These are phyloP conservation scores for Tetragnatha montana DNA, from an alignment of 2,888 invertebrate species.

Conservation along the genomic window DNA sequence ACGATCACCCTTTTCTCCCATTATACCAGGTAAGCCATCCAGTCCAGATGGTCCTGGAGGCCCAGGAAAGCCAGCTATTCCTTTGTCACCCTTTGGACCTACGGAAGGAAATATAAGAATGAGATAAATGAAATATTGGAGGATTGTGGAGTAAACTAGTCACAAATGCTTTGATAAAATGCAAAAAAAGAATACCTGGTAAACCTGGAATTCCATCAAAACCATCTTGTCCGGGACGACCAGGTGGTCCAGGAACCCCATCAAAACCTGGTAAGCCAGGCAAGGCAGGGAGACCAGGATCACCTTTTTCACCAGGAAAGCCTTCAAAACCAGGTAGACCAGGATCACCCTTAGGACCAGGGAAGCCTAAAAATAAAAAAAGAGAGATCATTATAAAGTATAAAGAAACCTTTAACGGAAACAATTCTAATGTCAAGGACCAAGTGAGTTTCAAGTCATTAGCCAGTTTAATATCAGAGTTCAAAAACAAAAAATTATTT, in stretches of 20 bases:
- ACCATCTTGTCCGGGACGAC: conserved; percentile 66
- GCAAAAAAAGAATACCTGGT: conserved; percentile 36
- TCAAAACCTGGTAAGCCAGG: conserved; percentile 68
- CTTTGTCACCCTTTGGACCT: conserved; percentile 69
- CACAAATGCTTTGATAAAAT: not conserved
- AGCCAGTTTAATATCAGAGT: no score
- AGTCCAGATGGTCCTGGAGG: conserved; percentile 79
- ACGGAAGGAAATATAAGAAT: not conserved
- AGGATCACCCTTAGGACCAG: conserved; percentile 76
- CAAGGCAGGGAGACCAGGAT: conserved; percentile 60
- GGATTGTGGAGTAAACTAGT: not conserved
- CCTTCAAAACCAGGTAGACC: conserved; percentile 81
- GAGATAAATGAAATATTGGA: not conserved
- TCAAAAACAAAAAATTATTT: no score
- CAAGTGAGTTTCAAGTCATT: no score
- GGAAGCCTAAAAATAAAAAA: conserved; percentile 26
- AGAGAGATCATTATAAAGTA: not conserved
- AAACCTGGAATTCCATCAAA: conserved; percentile 67
- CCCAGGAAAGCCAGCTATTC: conserved; percentile 70
- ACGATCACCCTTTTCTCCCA: conserved; percentile 67
- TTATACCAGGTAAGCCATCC: conserved; percentile 83
- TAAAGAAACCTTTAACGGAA: not conserved
- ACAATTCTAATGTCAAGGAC: no score
- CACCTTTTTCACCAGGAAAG: conserved; percentile 60
- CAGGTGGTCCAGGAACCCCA: conserved; percentile 65